A percentile compares a stretch with the other conserved stretches of the same genome.
These are phyloP conservation scores for Chaunax sp. DNA, from an alignment of 2,797 vertebrate species.

Conservation along the genomic window DNA sequence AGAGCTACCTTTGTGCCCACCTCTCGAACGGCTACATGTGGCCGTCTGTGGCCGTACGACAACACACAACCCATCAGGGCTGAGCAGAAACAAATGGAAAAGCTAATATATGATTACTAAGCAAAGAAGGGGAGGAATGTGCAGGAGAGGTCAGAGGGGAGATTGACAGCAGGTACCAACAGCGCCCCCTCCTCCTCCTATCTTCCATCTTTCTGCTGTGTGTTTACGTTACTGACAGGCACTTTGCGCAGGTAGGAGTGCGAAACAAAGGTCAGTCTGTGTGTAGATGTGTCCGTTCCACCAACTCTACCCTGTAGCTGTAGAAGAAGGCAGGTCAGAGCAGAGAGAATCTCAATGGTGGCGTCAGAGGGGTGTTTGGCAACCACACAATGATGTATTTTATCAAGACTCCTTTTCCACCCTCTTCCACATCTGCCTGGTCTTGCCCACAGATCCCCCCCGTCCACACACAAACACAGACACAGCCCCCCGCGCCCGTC, in stretches of 20 bases:
- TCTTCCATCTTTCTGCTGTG: conserved; percentile 50
- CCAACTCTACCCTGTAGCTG: conserved; percentile 10
- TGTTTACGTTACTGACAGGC: conserved; percentile 54
- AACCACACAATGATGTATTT: conserved; percentile 47
- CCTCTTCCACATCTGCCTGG: conserved; percentile 46
- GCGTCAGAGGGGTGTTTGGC: conserved; percentile 27
- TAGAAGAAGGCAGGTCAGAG: conserved; percentile 1
- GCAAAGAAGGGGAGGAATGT: conserved; percentile 72
- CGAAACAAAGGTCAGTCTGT: conserved; percentile 65
- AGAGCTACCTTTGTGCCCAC: conserved; percentile 81
- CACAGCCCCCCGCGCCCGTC: not conserved
- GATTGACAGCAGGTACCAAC: conserved; percentile 75
- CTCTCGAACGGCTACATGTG: conserved; percentile 52
- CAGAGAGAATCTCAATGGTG: conserved; percentile 19
- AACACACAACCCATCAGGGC: conserved; percentile 67
- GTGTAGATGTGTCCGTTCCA: conserved; percentile 13
- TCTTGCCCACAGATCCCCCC: conserved; percentile 48
- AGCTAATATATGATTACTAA: conserved; percentile 78
- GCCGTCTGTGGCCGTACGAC: conserved; percentile 40
- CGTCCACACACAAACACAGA: not conserved
- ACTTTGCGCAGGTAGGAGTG: conserved; percentile 23
- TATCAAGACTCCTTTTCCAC: conserved; percentile 24
- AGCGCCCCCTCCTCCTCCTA: conserved; percentile 18
- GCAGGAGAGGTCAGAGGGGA: conserved; percentile 60
- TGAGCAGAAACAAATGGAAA: conserved; percentile 75